Evolutionary conservation across 2,113 vertebrate genomes (phyloP).

Genomic region (Malaclemys terrapin): DNA sequence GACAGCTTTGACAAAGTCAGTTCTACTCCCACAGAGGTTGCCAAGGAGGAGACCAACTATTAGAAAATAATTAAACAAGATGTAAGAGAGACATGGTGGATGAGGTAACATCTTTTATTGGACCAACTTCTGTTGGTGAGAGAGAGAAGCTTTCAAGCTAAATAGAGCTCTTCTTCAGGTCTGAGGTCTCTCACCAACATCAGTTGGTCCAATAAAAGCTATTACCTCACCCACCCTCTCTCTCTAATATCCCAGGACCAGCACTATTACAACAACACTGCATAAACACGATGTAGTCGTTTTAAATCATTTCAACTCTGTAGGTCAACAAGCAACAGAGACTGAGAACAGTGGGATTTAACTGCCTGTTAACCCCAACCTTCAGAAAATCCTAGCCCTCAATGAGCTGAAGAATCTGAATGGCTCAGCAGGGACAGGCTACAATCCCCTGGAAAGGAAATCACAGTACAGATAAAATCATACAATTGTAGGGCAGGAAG

Average conservation of each 20-base stretch:
- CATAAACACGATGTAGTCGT: neutral
- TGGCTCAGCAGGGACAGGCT: neutral
- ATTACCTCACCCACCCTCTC: too few relatives aligned
- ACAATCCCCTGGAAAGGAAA: neutral
- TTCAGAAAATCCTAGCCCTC: constrained; percentile 37
- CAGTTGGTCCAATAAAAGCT: too few relatives aligned
- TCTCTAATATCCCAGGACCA: too few relatives aligned
- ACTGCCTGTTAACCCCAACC: constrained; percentile 55
- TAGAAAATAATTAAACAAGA: neutral
- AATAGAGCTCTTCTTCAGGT: neutral
- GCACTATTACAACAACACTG: too few relatives aligned
- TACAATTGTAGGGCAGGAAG: neutral
- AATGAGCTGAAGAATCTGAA: neutral
- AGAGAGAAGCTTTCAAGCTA: neutral
- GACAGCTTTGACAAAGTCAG: neutral
- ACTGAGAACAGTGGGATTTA: constrained; percentile 44
- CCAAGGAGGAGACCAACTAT: neutral
- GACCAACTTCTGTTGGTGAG: neutral
- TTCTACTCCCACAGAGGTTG: neutral
- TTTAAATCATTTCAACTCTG: neutral
- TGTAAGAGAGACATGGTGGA: neutral
- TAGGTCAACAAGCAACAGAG: neutral
- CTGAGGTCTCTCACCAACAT: too few relatives aligned
- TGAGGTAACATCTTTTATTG: neutral
- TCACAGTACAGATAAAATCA: neutral